Conservation (phyloP, 2,113 vertebrate genomes). For the Formicarius rufipectus region DNA sequence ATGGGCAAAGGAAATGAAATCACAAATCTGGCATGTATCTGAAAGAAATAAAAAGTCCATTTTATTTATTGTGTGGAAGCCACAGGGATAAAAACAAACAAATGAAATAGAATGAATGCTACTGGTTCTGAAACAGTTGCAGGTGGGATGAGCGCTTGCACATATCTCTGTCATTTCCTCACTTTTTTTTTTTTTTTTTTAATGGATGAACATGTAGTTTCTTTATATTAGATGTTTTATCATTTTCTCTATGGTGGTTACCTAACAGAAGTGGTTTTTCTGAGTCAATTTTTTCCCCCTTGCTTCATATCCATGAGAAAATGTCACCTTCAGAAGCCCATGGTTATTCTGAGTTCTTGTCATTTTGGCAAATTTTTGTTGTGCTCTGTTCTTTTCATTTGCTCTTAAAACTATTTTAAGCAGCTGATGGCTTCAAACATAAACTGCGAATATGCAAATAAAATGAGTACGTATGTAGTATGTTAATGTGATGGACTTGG, state of each 20-base stretch:
- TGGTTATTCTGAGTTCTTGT: not conserved
- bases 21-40: not conserved
- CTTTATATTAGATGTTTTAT: not conserved
- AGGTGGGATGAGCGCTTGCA: not conserved
- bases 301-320: not conserved
- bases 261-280: not conserved
- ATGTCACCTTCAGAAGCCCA: not conserved
- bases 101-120: not conserved
- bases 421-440: not conserved
- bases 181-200: not conserved
- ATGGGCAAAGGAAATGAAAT: conserved; percentile 15
- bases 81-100: not conserved
- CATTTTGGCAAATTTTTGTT: not conserved
- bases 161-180: not conserved
- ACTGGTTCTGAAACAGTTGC: not conserved
- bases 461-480: not conserved
- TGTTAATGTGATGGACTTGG: not conserved
- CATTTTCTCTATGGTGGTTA: not conserved
- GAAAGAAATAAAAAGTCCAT: not conserved
- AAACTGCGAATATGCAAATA: not conserved
- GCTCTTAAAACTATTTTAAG: not conserved
- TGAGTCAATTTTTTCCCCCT: not conserved
- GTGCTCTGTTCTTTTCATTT: not conserved
- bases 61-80: not conserved
- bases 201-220: not conserved